Base-by-base conservation (phyloP, 2,888 invertebrate species). In the Slavum lentiscoides region DNA sequence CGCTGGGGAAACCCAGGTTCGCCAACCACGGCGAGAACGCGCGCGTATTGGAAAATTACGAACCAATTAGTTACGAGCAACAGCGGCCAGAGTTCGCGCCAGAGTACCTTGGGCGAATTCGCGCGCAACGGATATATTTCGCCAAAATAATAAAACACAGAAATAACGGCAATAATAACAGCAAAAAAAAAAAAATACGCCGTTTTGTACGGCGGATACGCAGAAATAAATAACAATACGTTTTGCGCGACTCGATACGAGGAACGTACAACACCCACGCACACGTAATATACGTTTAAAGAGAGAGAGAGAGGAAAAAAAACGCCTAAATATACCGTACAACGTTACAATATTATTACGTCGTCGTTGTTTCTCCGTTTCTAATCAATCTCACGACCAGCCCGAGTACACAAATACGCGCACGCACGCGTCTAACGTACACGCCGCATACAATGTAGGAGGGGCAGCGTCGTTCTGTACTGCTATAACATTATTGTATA, bases 41-140 rank as follows among this genome's bases (percentile, higher is more conserved):
- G 37, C 37, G 39, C 64, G 11, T 69, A 69, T 49, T 69, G 61
- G 69, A 77, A 77, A 77, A 69, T 77, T 69, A 69, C 30, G 19
- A 70, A 53, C 70, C 68, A 59, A 55, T 58, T 62, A 59, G 62
- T 77, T 70, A 62, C 30, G 30, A 9, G 70, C 59, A 15, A 23
- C 77, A 53, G 37, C 37, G 62, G 53, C 70, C 62, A 55, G 77
- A 70, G 62, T 69, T 80, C 55, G 77, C 69, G 7, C 30, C 4
- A 30, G 30, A 30, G 4, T 75, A 62, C 61, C 61, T 49, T 55
- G 15, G n/a, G 37, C 53, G 8, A 55, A 64, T 55, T 66, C 13
- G 61, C 13, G 61, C 43, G 49, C 13, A 49, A 49, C 1, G 17
- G 58, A 23, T 62, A 23, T 62, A 9, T 37, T 68, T 49, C 43